Percentiles rank a stretch among this genome's conserved stretches.
Conservation (phyloP, 2,888 invertebrate genomes). For the Idaea aversata region DNA sequence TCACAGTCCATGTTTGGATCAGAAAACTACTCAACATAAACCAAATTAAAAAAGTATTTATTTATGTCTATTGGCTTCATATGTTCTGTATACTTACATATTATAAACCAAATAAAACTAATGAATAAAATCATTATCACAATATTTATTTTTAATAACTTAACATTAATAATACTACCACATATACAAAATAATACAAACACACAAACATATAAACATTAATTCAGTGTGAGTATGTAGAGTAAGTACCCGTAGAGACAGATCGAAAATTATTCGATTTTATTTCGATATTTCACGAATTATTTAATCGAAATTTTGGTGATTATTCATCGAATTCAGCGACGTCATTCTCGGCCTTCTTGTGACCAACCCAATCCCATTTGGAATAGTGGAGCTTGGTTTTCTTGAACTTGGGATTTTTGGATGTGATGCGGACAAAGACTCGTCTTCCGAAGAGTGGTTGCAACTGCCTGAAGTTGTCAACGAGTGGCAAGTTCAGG, state of each 20-base stretch:
- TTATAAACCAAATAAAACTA: conserved; percentile 53
- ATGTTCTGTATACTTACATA: conserved; percentile 41
- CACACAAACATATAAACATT: conserved; percentile 49
- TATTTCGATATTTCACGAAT: conserved; percentile 13
- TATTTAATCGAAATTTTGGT: conserved; percentile 8
- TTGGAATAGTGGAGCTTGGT: conserved; percentile 81
- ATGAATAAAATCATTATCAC: conserved; percentile 30
- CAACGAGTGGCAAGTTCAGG: conserved; percentile 82
- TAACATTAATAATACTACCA: conserved; percentile 42
- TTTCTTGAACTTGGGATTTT: conserved; percentile 79
- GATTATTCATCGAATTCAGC: conserved; percentile 69
- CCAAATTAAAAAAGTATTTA: conserved; percentile 14
- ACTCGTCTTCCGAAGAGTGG: conserved; percentile 84
- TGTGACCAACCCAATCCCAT: conserved; percentile 83
- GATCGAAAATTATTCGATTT: conserved; percentile 2
- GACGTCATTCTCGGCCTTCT: conserved; percentile 73
- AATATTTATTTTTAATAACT: conserved; percentile 25
- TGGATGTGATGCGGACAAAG: conserved; percentile 82
- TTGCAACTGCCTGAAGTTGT: conserved; percentile 85
- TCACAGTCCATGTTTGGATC: conserved; percentile 75
- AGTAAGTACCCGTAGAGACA: conserved; percentile 15
- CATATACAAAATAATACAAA: conserved; percentile 37
- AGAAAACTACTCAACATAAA: conserved; percentile 65
- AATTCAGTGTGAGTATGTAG: conserved; percentile 13
- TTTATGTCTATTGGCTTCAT: conserved; percentile 28